These are phyloP conservation scores for Sipha flava DNA, from an alignment of 1,140 invertebrate genomes.

Conservation along the genomic window DNA sequence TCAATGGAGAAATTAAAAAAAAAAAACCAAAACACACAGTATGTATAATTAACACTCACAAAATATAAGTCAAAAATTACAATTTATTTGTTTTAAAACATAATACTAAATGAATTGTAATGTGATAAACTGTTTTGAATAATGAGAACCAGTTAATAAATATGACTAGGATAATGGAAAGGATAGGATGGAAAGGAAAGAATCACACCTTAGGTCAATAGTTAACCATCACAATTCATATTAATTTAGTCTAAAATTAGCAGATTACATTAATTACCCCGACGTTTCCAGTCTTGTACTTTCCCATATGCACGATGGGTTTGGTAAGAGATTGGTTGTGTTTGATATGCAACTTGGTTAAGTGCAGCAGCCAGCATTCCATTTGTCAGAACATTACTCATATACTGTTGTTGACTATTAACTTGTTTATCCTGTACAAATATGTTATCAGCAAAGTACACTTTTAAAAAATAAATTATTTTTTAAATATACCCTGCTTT, in stretches of 20 bases:
- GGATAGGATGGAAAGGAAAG: neutral
- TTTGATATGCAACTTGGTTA: constrained; percentile 20
- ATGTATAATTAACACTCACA: constrained; percentile 24
- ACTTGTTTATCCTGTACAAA: constrained; percentile 20
- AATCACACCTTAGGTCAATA: neutral
- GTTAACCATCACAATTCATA: constrained; percentile 16
- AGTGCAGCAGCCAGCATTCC: constrained; percentile 23
- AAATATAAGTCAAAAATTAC: constrained; percentile 19
- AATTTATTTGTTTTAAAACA: constrained; percentile 14
- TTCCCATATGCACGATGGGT: constrained; percentile 17
- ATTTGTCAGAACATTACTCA: constrained; percentile 13
- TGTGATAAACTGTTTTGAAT: neutral
- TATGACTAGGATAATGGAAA: constrained; percentile 16
- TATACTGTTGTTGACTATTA: constrained; percentile 14
- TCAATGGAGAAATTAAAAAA: neutral
- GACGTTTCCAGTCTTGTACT: constrained; percentile 30
- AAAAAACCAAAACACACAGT: constrained; percentile 25
- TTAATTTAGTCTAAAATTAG: constrained; percentile 5
- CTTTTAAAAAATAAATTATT: neutral
- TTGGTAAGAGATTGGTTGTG: constrained; percentile 15
- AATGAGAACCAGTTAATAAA: neutral
- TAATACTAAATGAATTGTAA: constrained; percentile 16
- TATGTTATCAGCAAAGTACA: neutral
- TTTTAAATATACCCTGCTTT: constrained; percentile 36
- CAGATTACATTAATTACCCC: constrained; percentile 19